phyloP scores from a whole-genome alignment of 2,888 invertebrate species.

The Drosophila mimetica region DNA sequence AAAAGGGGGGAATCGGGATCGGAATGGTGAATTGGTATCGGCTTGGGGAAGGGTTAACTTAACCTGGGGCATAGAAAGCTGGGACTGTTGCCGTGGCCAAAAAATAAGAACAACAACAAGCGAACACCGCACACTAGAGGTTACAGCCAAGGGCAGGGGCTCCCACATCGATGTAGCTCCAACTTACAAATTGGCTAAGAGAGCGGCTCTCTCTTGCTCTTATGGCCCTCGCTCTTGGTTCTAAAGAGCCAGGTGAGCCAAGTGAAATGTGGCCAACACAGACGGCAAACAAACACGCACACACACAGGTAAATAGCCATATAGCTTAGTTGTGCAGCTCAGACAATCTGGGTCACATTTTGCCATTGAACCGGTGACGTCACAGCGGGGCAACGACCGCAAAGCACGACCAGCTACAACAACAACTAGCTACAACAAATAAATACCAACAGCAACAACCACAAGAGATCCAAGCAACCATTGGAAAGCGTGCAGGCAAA shows the following conservation, averaged over 20 bases:
- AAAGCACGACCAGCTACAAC: slow-evolving; percentile 75
- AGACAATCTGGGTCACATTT: slow-evolving; percentile 85
- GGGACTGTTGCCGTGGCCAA: slow-evolving; percentile 20
- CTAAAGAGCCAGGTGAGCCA: slow-evolving; percentile 61
- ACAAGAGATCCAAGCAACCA: slow-evolving; percentile 63
- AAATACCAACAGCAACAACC: slow-evolving; percentile 41
- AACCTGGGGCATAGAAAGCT: slow-evolving; percentile 29
- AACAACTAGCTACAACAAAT: slow-evolving; percentile 58
- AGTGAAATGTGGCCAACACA: slow-evolving; percentile 38
- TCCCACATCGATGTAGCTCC: slow-evolving; percentile 1
- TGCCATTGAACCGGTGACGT: slow-evolving; percentile 85
- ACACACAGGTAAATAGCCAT: slow-evolving; percentile 25
- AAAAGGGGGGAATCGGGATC: slow-evolving; percentile 5
- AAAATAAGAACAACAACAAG: slow-evolving; percentile 19
- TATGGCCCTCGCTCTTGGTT: slow-evolving; percentile 57
- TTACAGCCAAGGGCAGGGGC: slow-evolving; percentile 64
- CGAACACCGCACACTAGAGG: slow-evolving; percentile 53
- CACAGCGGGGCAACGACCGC: slow-evolving; percentile 83
- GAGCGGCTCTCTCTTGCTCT: slow-evolving; percentile 26
- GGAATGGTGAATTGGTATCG: slow-evolving; percentile 6
- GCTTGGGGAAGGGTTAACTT: slow-evolving; percentile 14
- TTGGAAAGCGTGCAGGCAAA: slow-evolving; percentile 80
- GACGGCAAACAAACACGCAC: slow-evolving; percentile 33
- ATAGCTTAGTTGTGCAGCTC: slow-evolving; percentile 81
- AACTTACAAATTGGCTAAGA: slow-evolving; percentile 45